Evolutionary conservation across 2,797 vertebrate species (phyloP).

Genomic region (Crocidura indochinensis): DNA sequence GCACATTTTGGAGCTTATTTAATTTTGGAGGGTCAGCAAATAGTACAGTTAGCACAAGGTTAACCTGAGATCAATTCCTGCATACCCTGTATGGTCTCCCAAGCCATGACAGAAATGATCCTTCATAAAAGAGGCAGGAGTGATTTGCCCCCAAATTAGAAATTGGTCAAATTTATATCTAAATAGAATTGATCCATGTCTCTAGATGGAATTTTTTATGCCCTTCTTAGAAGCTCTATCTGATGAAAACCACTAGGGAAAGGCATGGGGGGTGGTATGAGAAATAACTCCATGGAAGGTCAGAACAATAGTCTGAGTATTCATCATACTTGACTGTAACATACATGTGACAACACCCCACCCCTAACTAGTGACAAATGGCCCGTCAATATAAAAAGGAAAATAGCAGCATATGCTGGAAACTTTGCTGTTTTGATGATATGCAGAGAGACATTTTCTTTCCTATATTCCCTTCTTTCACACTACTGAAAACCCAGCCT

Average conservation of each 20-base stretch:
- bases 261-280: not conserved
- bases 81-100: no score
- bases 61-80: no score
- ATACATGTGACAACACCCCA: constrained; percentile 65
- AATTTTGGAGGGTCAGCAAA: no score
- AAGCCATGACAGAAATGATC: no score
- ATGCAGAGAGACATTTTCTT: constrained; percentile 79
- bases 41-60: no score
- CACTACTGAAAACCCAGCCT: constrained; percentile 53
- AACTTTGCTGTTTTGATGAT: constrained; percentile 78
- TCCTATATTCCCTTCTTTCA: constrained; percentile 62
- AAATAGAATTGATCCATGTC: constrained; percentile 21
- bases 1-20: not conserved
- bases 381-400: constrained; percentile 75
- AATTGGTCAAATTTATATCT: constrained; percentile 46
- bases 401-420: constrained; percentile 83
- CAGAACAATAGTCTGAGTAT: constrained; percentile 79
- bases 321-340: constrained; percentile 78
- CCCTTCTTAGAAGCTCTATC: constrained; percentile 18
- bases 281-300: constrained; percentile 72
- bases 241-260: constrained; percentile 47
- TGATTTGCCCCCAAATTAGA: not conserved
- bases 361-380: constrained; percentile 71
- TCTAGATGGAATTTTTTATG: not conserved
- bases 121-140: not conserved